Conservation (phyloP, 1,140 invertebrate species). For the Camponotus vicinus region DNA sequence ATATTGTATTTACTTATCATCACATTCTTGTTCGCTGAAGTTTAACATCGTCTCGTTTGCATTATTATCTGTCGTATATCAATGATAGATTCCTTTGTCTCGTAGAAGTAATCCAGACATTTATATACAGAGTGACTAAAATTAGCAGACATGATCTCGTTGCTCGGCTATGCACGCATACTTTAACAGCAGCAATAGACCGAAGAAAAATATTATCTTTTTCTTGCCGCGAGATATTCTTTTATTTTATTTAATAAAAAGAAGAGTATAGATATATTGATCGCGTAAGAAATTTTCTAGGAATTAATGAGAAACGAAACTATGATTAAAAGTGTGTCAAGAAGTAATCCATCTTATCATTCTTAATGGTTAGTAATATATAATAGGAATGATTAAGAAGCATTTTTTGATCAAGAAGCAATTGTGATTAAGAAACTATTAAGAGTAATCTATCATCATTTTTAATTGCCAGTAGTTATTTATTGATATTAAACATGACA, state of each 20-base stretch:
- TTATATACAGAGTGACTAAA: constrained; percentile 6
- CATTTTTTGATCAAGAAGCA: no score
- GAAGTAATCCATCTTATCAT: neutral
- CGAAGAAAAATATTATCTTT: neutral
- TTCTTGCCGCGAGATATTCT: neutral
- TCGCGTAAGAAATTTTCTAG: neutral
- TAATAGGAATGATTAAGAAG: no score
- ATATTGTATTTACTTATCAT: neutral
- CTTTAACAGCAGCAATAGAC: neutral
- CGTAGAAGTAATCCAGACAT: constrained; percentile 6
- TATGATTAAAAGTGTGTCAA: neutral
- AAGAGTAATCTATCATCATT: no score
- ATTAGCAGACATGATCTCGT: constrained; percentile 20
- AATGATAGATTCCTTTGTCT: neutral
- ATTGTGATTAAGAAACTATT: no score
- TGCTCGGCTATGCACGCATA: neutral
- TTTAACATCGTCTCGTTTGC: neutral
- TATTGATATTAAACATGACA: neutral
- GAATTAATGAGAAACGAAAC: neutral
- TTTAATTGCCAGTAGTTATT: neutral
- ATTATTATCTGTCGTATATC: constrained; percentile 9
- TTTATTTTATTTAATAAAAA: neutral
- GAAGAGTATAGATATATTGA: neutral
- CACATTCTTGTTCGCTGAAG: neutral
- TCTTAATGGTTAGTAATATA: no score